Evolutionary conservation across 2,797 vertebrate species (phyloP).

Genomic region (Sebastes taczanowskii): DNA sequence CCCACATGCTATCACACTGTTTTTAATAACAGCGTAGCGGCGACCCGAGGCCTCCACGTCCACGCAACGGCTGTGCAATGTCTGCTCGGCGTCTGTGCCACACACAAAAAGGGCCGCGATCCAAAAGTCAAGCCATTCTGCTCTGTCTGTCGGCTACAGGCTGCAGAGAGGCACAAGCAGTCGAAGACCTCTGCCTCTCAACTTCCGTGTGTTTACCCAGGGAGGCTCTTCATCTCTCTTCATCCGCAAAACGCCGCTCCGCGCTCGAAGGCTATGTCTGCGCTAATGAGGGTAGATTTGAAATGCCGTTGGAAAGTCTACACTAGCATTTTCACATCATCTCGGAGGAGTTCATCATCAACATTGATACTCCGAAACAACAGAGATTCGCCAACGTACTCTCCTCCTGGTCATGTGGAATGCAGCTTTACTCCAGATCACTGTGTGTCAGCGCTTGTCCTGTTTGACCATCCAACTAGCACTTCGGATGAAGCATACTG

Average conservation of each 20-base stretch:
- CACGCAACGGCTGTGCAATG: slow-evolving; percentile 87
- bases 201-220: slow-evolving; percentile 1
- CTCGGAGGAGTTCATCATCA: neutral
- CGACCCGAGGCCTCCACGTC: slow-evolving; percentile 84
- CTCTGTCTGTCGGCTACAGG: slow-evolving; percentile 73
- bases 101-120: slow-evolving; percentile 67
- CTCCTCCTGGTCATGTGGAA: neutral
- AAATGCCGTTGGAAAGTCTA: neutral
- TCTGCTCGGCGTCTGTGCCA: slow-evolving; percentile 84
- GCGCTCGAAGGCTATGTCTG: neutral
- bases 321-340: neutral
- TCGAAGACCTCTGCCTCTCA: slow-evolving; percentile 47
- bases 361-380: neutral
- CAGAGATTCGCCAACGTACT: neutral
- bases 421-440: neutral
- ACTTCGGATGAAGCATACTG: too few relatives aligned
- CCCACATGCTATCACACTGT: slow-evolving; percentile 87
- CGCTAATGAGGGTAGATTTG: neutral
- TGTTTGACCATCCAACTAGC: neutral
- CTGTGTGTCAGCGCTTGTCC: neutral
- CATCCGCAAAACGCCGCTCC: neutral
- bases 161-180: slow-evolving; percentile 55
- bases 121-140: slow-evolving; percentile 77
- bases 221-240: neutral
- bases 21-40: slow-evolving; percentile 83